Conservation (phyloP, 2,797 vertebrate species). For the Gadopsis bispinosus region DNA sequence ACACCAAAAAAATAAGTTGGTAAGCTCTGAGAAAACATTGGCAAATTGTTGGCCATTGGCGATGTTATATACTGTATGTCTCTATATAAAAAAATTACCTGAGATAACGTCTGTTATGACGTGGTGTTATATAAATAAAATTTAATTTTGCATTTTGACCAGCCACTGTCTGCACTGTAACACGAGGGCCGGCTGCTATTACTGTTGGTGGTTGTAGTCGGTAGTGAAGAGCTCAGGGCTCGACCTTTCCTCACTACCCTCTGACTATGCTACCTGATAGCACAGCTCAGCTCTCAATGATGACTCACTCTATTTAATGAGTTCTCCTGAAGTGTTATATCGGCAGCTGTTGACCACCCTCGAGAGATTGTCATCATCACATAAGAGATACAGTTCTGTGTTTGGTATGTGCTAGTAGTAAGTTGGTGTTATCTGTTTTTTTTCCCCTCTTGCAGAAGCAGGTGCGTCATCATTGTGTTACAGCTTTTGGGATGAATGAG, state of each 20-base stretch:
- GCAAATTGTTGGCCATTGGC: not conserved
- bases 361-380: conserved; percentile 47
- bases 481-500: conserved; percentile 24
- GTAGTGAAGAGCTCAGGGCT: conserved; percentile 13
- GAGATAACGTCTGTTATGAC: too few species aligned
- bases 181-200: not conserved
- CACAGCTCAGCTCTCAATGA: conserved; percentile 60
- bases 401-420: conserved; percentile 47
- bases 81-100: too few species aligned
- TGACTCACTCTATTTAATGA: conserved; percentile 80
- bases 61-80: not conserved
- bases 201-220: conserved; percentile 1
- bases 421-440: not conserved
- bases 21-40: not conserved
- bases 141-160: not conserved
- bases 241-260: conserved; percentile 56
- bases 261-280: conserved; percentile 74
- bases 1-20: not conserved
- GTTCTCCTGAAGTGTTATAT: conserved; percentile 63
- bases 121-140: too few species aligned
- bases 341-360: conserved; percentile 67
- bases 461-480: conserved; percentile 45
- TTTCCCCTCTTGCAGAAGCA: conserved; percentile 1
- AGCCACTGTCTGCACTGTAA: not conserved
- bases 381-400: conserved; percentile 55